Conservation (phyloP, 92 coral and sea anemone genomes). For the Epizoanthus stellaris region DNA sequence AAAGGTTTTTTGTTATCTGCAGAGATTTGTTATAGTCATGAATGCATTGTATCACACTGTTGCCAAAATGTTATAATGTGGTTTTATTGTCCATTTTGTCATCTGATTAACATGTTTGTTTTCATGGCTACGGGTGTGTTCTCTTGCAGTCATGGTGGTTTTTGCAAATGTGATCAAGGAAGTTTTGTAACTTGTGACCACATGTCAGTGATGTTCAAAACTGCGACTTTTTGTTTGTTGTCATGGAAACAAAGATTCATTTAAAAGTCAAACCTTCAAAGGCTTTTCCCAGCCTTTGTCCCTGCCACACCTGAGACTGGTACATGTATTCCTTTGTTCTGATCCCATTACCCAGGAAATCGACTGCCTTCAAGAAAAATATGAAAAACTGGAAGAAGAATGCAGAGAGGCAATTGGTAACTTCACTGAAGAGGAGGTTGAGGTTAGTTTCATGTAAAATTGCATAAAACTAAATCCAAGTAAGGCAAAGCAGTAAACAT, state of each 20-base stretch:
- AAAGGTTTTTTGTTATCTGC: too few species aligned
- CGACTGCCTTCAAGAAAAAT: constrained; percentile 81
- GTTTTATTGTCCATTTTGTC: neutral
- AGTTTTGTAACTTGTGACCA: too few species aligned
- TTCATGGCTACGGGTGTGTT: neutral
- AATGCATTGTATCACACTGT: too few species aligned
- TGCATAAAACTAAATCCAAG: too few species aligned
- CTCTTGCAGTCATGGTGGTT: too few species aligned
- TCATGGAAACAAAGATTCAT: too few species aligned
- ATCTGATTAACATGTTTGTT: too few species aligned
- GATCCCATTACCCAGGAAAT: constrained; percentile 75
- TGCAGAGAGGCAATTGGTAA: constrained; percentile 83
- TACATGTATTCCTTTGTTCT: neutral
- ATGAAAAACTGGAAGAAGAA: constrained; percentile 52
- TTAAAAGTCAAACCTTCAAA: neutral
- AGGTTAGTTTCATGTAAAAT: constrained; percentile 58
- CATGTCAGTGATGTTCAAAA: too few species aligned
- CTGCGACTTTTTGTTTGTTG: too few species aligned
- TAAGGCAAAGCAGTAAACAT: neutral
- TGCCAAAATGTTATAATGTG: too few species aligned
- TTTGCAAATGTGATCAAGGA: too few species aligned
- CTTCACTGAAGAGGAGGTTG: constrained; percentile 93
- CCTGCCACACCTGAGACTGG: neutral
- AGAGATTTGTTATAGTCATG: too few species aligned
- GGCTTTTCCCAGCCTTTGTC: neutral